Percentiles rank a stretch among this genome's conserved stretches.
These are phyloP conservation scores for Lacanobia wlatinum DNA, from an alignment of 2,888 invertebrate genomes.

Conservation along the genomic window DNA sequence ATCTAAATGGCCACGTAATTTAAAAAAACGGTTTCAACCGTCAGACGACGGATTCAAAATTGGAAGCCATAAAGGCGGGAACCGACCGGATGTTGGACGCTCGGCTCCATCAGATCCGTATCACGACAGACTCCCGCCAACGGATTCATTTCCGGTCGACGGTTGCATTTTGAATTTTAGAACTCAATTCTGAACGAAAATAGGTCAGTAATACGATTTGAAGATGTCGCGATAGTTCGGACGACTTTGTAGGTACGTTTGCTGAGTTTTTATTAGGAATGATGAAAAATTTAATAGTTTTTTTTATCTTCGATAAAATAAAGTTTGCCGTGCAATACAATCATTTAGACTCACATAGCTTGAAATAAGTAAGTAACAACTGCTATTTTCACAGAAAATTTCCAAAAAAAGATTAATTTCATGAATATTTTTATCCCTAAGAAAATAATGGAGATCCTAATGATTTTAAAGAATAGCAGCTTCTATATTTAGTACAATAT, in stretches of 20 bases:
- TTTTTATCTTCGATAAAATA: neutral
- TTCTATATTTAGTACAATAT: too few relatives aligned
- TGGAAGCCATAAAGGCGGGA: slow-evolving; percentile 88
- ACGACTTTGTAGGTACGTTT: slow-evolving; percentile 47
- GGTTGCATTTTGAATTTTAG: slow-evolving; percentile 88
- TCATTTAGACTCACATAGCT: too few relatives aligned
- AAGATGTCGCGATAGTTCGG: slow-evolving; percentile 67
- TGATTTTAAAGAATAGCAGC: too few relatives aligned
- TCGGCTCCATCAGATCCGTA: slow-evolving; percentile 88
- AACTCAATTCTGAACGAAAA: slow-evolving; percentile 78
- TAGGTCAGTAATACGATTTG: slow-evolving; percentile 76
- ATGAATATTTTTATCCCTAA: too few relatives aligned
- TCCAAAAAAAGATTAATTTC: too few relatives aligned
- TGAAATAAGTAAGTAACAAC: too few relatives aligned
- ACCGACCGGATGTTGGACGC: slow-evolving; percentile 87
- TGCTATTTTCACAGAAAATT: too few relatives aligned
- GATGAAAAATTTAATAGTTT: neutral
- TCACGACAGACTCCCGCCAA: slow-evolving; percentile 86
- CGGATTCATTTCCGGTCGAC: slow-evolving; percentile 89
- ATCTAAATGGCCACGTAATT: too few relatives aligned
- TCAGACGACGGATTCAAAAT: slow-evolving; percentile 80
- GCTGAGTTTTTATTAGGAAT: neutral
- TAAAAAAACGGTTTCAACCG: slow-evolving; percentile 51
- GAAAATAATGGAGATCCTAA: too few relatives aligned
- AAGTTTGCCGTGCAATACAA: too few relatives aligned